These are phyloP conservation scores for Euphydryas editha DNA, from an alignment of 2,888 invertebrate genomes.

Conservation along the genomic window DNA sequence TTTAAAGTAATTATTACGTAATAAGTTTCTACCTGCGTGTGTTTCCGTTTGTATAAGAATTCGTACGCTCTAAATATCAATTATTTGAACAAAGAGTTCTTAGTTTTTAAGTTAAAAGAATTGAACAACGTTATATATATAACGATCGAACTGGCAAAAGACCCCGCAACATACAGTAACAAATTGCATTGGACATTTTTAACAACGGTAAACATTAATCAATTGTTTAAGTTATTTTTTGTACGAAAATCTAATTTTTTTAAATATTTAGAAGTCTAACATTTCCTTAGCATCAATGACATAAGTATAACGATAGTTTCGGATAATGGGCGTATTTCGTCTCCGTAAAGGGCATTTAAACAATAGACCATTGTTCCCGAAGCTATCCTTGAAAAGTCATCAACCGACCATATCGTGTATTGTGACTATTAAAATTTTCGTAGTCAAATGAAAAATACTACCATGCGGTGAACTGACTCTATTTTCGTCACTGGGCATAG, in stretches of 20 bases:
- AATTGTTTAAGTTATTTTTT: too few relatives aligned
- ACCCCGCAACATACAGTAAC: too few relatives aligned
- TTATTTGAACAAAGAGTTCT: too few relatives aligned
- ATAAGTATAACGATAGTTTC: slow-evolving; percentile 4
- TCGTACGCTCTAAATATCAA: background rate
- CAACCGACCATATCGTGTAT: slow-evolving; percentile 19
- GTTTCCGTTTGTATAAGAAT: background rate
- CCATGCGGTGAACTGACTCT: background rate
- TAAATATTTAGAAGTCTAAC: too few relatives aligned
- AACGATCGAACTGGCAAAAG: too few relatives aligned
- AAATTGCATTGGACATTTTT: too few relatives aligned
- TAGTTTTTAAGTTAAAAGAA: too few relatives aligned
- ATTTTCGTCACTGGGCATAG: too few relatives aligned
- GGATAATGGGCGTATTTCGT: slow-evolving; percentile 13
- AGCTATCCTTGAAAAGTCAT: slow-evolving; percentile 25
- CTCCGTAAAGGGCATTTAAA: slow-evolving; percentile 28
- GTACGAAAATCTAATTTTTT: too few relatives aligned
- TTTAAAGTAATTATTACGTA: background rate
- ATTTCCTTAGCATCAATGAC: slow-evolving; percentile 1
- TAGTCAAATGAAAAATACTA: slow-evolving; percentile 11
- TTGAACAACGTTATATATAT: too few relatives aligned
- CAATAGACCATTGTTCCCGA: slow-evolving; percentile 33
- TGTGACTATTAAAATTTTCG: slow-evolving; percentile 12
- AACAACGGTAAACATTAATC: too few relatives aligned
- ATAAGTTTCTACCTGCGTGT: background rate